phyloP scores from a whole-genome alignment of 2,113 vertebrate species.

The Catharus bicknelli region DNA sequence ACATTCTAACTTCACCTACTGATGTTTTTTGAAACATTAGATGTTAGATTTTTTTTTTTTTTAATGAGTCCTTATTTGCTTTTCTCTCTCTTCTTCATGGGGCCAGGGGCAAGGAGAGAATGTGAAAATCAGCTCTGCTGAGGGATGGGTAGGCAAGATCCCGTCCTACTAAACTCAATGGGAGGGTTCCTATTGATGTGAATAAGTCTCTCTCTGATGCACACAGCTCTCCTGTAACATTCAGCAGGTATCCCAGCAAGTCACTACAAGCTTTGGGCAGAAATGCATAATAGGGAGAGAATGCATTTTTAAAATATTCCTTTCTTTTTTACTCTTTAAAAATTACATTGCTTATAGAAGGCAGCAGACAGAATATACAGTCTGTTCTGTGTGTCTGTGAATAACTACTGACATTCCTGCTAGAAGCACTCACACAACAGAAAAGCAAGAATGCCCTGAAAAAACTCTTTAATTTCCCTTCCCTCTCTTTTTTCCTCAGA shows the following conservation, averaged over 20 bases:
- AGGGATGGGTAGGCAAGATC: not conserved
- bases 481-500: not conserved
- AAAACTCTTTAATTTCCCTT: not conserved
- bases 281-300: not conserved
- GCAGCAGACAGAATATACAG: not conserved
- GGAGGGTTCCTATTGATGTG: not conserved
- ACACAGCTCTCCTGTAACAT: not conserved
- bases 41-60: not conserved
- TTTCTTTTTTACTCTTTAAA: not conserved
- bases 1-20: not conserved
- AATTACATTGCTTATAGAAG: not conserved
- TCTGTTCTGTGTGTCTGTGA: not conserved
- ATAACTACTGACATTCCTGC: not conserved
- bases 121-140: not conserved
- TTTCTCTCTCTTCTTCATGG: not conserved
- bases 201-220: not conserved
- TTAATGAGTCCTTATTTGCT: not conserved
- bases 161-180: not conserved
- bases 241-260: not conserved
- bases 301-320: not conserved
- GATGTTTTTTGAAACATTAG: not conserved
- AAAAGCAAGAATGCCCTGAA: not conserved
- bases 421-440: not conserved
- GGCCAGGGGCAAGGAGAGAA: not conserved
- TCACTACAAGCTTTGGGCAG: conserved; percentile 5